phyloP scores from a whole-genome alignment of 2,113 vertebrate species.

The Panthera tigris region DNA sequence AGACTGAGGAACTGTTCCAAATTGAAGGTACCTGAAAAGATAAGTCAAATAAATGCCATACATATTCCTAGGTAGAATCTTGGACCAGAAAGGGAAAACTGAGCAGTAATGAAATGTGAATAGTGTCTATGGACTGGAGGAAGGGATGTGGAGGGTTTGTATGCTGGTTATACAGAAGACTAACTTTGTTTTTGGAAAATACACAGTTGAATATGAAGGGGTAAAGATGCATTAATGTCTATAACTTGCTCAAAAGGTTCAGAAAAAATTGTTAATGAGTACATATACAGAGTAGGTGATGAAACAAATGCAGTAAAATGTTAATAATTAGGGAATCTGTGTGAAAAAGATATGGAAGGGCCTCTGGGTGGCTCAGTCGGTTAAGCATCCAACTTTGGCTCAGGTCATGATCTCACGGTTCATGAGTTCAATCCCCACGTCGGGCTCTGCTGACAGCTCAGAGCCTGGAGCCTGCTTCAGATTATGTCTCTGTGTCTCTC shows the following conservation, averaged over 20 bases:
- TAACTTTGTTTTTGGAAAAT: background rate
- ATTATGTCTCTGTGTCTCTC: too few species aligned
- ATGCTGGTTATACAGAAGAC: background rate
- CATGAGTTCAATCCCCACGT: too few species aligned
- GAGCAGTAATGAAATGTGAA: background rate
- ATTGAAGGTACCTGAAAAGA: background rate
- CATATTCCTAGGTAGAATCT: background rate
- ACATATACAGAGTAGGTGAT: background rate
- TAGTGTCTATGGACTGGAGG: background rate
- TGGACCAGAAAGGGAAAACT: background rate
- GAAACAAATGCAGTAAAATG: background rate
- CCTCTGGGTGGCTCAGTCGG: too few species aligned
- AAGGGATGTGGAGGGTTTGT: background rate
- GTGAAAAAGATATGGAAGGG: background rate
- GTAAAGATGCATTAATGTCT: background rate
- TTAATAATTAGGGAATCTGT: background rate
- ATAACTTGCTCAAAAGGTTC: background rate
- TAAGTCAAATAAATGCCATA: background rate
- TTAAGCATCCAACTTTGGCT: too few species aligned
- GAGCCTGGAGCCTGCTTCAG: too few species aligned
- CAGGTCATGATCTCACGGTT: too few species aligned
- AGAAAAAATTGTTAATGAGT: background rate
- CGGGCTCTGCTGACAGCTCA: too few species aligned
- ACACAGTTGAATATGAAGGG: background rate
- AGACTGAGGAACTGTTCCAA: background rate